A percentile compares a stretch with the other conserved stretches of the same genome.
phyloP scores from a whole-genome alignment of 64 coral and sea anemone genomes.

The Actinia equina region DNA sequence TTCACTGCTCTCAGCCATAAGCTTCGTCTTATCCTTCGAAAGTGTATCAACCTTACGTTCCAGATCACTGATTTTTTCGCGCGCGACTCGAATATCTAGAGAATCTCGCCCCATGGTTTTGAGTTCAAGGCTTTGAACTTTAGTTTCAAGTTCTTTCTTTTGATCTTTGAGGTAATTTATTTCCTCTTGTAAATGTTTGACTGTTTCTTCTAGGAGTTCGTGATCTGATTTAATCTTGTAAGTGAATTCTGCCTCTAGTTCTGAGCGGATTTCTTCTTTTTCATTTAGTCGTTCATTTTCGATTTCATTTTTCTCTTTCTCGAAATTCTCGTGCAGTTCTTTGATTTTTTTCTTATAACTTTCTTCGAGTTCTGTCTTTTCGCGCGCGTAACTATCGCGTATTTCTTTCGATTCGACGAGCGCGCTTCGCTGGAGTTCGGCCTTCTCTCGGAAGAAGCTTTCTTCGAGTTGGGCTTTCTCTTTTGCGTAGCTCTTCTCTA shows the following conservation, averaged over 20 bases:
- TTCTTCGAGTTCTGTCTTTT: conserved; percentile 82
- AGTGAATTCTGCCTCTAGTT: conserved; percentile 77
- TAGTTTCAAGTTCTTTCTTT: conserved; percentile 90
- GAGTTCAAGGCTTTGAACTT: conserved; percentile 84
- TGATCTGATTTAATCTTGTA: conserved; percentile 71
- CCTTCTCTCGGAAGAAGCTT: conserved; percentile 75
- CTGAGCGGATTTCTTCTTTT: conserved; percentile 64
- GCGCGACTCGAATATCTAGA: conserved; percentile 64
- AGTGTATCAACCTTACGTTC: conserved; percentile 56
- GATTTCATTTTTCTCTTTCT: conserved; percentile 74
- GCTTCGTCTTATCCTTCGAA: conserved; percentile 57
- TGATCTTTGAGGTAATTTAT: conserved; percentile 91
- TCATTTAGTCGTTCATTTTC: conserved; percentile 74
- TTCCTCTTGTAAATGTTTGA: conserved; percentile 77
- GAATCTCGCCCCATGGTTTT: conserved; percentile 69
- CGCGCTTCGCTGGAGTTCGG: conserved; percentile 63
- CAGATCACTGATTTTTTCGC: conserved; percentile 67
- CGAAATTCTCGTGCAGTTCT: conserved; percentile 73
- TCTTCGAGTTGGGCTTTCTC: conserved; percentile 77
- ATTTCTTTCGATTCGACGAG: conserved; percentile 68
- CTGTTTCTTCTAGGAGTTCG: conserved; percentile 74
- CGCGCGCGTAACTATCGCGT: conserved; percentile 76
- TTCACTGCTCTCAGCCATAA: conserved; percentile 75
- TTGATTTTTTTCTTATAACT: conserved; percentile 92
- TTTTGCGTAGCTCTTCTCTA: conserved; percentile 82